Conservation (phyloP, 2,113 vertebrate genomes). For the Callaeas wilsoni region DNA sequence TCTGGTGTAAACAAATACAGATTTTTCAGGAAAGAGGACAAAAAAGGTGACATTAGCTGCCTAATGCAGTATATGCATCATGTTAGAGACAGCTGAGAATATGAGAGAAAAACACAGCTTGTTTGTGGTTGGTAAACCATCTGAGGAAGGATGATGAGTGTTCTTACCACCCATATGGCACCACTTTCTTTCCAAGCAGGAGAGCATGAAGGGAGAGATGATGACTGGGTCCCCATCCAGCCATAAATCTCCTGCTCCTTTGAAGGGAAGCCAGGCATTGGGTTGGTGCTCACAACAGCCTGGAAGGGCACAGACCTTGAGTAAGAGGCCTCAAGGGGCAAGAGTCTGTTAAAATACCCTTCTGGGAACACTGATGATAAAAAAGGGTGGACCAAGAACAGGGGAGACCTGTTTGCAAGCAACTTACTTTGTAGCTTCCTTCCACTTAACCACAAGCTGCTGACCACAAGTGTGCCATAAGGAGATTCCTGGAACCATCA, state of each 20-base stretch:
- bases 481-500: not conserved
- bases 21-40: not conserved
- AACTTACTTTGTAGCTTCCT: not conserved
- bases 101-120: not conserved
- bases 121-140: not conserved
- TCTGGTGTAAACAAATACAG: not conserved
- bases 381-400: not conserved
- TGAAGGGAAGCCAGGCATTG: not conserved
- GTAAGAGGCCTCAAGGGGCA: not conserved
- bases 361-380: not conserved
- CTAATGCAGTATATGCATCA: fast-evolving
- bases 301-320: not conserved
- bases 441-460: not conserved
- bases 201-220: not conserved
- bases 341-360: not conserved
- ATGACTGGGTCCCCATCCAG: not conserved
- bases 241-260: not conserved
- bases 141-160: not conserved
- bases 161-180: not conserved
- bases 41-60: not conserved
- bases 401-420: not conserved
- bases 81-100: not conserved
- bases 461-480: not conserved
- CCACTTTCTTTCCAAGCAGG: not conserved
- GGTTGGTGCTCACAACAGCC: not conserved